Percentiles rank a stretch among this genome's conserved stretches.
These are phyloP conservation scores for Phyllostomus hastatus DNA, from an alignment of 2,113 vertebrate species.

Conservation along the genomic window DNA sequence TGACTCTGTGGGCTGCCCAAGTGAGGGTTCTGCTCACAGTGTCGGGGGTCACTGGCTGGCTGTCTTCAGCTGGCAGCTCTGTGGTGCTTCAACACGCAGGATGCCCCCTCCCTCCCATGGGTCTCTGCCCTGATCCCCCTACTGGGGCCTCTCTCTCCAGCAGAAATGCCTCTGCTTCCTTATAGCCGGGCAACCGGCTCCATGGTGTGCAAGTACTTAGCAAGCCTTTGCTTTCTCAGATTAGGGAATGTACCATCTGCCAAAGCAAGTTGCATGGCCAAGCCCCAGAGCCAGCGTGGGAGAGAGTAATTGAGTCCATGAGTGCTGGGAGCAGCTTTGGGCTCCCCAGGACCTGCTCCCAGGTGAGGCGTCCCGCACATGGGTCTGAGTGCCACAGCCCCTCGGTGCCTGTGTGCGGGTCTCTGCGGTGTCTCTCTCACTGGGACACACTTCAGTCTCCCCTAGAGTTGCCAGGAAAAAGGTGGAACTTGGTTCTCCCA, in stretches of 20 bases:
- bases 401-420: neutral
- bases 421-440: neutral
- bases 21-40: neutral
- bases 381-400: neutral
- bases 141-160: neutral
- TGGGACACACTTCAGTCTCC: neutral
- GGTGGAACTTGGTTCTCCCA: neutral
- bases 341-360: neutral
- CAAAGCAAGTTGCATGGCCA: neutral
- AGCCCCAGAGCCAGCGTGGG: neutral
- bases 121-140: fast-evolving
- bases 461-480: neutral
- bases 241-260: neutral
- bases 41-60: neutral
- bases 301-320: neutral
- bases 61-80: fast-evolving
- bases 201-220: no score
- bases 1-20: neutral
- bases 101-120: neutral
- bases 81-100: fast-evolving
- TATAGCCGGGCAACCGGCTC: neutral
- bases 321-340: neutral
- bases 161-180: neutral
- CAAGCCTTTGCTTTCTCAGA: neutral
- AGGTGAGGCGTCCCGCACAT: fast-evolving